Evolutionary conservation across 1,140 invertebrate species (phyloP).

Genomic region (Intoshia linei): DNA sequence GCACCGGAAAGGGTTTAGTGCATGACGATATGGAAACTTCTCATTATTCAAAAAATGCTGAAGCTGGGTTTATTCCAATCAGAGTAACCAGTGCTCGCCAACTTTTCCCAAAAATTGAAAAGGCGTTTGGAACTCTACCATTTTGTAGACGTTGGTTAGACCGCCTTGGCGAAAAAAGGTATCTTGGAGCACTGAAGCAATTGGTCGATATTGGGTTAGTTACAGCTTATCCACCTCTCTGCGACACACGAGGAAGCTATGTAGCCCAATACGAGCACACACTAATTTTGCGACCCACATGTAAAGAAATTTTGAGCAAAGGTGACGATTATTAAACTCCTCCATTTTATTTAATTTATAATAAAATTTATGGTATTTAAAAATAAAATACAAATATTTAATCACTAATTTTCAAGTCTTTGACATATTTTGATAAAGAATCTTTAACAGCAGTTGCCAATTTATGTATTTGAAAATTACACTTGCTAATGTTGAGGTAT

Average conservation of each 20-base stretch:
- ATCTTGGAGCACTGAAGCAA: conserved; percentile 90
- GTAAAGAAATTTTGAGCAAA: conserved; percentile 79
- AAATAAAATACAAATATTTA: no score
- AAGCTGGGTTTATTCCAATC: conserved; percentile 56
- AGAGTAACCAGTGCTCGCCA: conserved; percentile 55
- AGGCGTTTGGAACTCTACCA: conserved; percentile 80
- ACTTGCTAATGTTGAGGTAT: no score
- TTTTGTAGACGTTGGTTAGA: conserved; percentile 97
- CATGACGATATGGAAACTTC: conserved; percentile 96
- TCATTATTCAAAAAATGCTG: conserved; percentile 98
- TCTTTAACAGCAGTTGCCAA: no score
- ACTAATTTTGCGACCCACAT: conserved; percentile 71
- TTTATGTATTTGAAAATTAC: no score
- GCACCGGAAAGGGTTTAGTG: conserved; percentile 70
- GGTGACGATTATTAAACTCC: conserved; percentile 73
- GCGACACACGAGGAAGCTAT: conserved; percentile 82
- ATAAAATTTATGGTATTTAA: no score
- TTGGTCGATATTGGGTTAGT: conserved; percentile 56
- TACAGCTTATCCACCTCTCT: conserved; percentile 80
- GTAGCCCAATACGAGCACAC: conserved; percentile 98
- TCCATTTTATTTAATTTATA: no score
- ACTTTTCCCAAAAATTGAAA: conserved; percentile 67
- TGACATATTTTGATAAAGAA: no score
- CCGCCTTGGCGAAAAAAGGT: conserved; percentile 68
- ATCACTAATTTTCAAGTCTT: no score